phyloP scores from a whole-genome alignment of 1,140 invertebrate species.

The Samia ricini region DNA sequence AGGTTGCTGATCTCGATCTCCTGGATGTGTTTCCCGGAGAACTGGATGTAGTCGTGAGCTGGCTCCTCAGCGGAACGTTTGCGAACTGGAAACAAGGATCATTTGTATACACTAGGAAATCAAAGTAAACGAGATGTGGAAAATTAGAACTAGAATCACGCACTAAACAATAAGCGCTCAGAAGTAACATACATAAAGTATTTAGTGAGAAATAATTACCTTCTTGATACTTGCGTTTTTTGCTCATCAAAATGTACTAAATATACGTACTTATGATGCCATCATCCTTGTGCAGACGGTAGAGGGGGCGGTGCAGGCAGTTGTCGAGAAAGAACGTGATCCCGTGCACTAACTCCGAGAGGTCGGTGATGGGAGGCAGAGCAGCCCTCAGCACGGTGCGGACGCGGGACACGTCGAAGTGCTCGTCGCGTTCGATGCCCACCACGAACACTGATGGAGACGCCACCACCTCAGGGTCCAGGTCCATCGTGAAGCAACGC shows the following conservation, averaged over 20 bases:
- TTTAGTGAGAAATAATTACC: too few relatives aligned
- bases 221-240: too few relatives aligned
- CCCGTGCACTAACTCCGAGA: slow-evolving; percentile 86
- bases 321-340: slow-evolving; percentile 84
- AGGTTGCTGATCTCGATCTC: slow-evolving; percentile 87
- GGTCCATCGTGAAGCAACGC: slow-evolving; percentile 93
- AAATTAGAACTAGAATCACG: too few relatives aligned
- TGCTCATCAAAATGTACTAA: too few relatives aligned
- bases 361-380: slow-evolving; percentile 85
- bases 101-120: too few relatives aligned
- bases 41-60: slow-evolving; percentile 83
- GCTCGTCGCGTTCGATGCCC: slow-evolving; percentile 85
- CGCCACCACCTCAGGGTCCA: slow-evolving; percentile 87
- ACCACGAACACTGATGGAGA: slow-evolving; percentile 88
- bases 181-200: too few relatives aligned
- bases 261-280: slow-evolving; percentile 37
- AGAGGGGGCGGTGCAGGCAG: slow-evolving; percentile 80
- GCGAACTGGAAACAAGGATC: slow-evolving; percentile 78
- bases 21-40: slow-evolving; percentile 85
- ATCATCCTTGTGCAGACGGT: slow-evolving; percentile 81
- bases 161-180: too few relatives aligned
- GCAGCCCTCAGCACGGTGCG: slow-evolving; percentile 87
- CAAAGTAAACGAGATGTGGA: not conserved
- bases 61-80: slow-evolving; percentile 82
- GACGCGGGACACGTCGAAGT: slow-evolving; percentile 90